Base-by-base conservation (phyloP, 92 coral and sea anemone genomes). In the Heliopora coerulea region DNA sequence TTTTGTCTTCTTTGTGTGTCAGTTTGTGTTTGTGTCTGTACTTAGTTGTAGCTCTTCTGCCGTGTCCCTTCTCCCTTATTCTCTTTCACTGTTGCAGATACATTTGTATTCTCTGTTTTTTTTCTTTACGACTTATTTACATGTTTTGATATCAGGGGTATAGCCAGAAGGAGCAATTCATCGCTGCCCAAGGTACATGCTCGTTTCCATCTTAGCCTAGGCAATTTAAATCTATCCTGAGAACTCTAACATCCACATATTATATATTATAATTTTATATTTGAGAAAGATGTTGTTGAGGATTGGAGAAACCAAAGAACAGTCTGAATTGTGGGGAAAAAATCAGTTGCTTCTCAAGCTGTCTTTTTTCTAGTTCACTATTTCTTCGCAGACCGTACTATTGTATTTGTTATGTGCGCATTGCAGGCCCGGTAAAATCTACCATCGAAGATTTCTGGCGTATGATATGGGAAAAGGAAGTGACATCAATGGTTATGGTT, bases 161-260 rank as follows among this genome's bases (percentile, higher is more conserved):
- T 88, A 87, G 20, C 31, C 89, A 14, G 85, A 83, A 49, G 56
- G 81, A 66, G 26, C 75, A 80, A 48, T 90, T 87, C 84, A 90
- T 90, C 18, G 97, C 91, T 17, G 76, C 88, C 28, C 97, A 90
- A 88, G 91, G 96, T 90, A 79, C 0, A 42, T n/a, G n/a, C n/a
- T n/a, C n/a, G n/a, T n/a, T n/a, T n/a, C n/a, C n/a, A n/a, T n/a
- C n/a, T n/a, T n/a, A n/a, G n/a, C n/a, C n/a, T n/a, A n/a, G n/a
- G n/a, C n/a, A n/a, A n/a, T n/a, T n/a, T n/a, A n/a, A n/a, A n/a
- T n/a, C n/a, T n/a, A n/a, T n/a, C n/a, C n/a, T n/a, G n/a, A n/a
- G n/a, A 37, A 10, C 11, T 17, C 17, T 30, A 41, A 3, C 0
- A 12, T 52, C 15, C 24, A 28, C 41, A 0, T 56, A 6, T 41